Percentiles rank a stretch among this genome's conserved stretches.
phyloP scores from a whole-genome alignment of 2,888 invertebrate genomes.

The Operophtera brumata region DNA sequence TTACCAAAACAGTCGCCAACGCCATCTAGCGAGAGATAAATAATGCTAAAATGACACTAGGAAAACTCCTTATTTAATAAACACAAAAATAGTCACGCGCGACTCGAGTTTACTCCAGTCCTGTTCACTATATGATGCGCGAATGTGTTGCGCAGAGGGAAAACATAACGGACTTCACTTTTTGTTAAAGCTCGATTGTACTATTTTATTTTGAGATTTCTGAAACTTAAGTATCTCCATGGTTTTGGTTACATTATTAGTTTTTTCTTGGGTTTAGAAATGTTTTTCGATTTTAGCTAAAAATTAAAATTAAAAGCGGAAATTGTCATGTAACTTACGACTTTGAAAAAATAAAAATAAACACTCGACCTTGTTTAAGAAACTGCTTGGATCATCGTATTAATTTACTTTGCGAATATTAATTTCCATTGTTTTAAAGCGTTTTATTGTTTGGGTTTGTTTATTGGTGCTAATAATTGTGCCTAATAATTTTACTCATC shows the following conservation, averaged over 20 bases:
- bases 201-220: not conserved
- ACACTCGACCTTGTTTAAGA: not conserved
- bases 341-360: not conserved
- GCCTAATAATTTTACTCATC: not conserved
- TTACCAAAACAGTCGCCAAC: too few relatives aligned
- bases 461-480: conserved; percentile 1
- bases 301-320: too few relatives aligned
- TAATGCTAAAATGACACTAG: too few relatives aligned
- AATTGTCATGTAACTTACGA: conserved; percentile 2
- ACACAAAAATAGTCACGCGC: too few relatives aligned
- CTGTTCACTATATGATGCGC: too few relatives aligned
- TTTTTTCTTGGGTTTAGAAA: not conserved
- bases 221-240: conserved; percentile 1
- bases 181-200: not conserved
- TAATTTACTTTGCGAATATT: not conserved
- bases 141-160: too few relatives aligned
- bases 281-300: conserved; percentile 10
- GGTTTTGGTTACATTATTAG: too few relatives aligned
- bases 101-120: too few relatives aligned
- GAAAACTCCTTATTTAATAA: too few relatives aligned
- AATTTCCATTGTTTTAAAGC: not conserved
- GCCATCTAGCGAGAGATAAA: too few relatives aligned
- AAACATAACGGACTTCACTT: too few relatives aligned
- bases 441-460: not conserved
- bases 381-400: too few relatives aligned